phyloP scores from a whole-genome alignment of 2,797 vertebrate genomes.

The Platalea minor region DNA sequence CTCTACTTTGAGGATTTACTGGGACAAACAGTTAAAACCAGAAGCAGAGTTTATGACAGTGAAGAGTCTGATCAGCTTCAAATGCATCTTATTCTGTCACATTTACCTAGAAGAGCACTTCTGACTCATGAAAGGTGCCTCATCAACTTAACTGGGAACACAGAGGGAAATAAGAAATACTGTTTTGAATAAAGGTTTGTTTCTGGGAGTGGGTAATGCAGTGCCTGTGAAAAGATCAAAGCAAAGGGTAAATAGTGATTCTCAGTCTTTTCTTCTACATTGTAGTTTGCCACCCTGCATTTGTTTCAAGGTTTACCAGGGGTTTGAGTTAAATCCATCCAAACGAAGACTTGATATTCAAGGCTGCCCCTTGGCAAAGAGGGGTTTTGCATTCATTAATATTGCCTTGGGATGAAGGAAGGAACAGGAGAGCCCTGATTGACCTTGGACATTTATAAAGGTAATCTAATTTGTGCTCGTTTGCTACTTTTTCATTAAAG shows the following conservation, averaged over 20 bases:
- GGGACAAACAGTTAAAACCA: background rate
- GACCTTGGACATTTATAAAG: constrained; percentile 64
- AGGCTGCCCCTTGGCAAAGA: constrained; percentile 17
- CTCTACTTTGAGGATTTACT: constrained; percentile 3
- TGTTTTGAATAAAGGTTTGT: background rate
- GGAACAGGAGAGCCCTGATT: constrained; percentile 46
- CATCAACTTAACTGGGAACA: background rate
- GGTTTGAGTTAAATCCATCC: constrained; percentile 34
- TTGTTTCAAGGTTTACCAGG: constrained; percentile 19
- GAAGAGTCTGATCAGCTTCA: background rate
- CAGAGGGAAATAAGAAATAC: background rate
- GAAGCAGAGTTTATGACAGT: background rate
- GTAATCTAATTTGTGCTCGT: constrained; percentile 66
- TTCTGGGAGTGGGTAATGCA: background rate
- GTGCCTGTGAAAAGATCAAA: background rate
- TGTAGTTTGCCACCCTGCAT: background rate
- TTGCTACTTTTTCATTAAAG: constrained; percentile 69
- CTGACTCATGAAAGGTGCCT: background rate
- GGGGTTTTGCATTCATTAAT: constrained; percentile 65
- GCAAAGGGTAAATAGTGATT: background rate
- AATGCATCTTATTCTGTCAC: background rate
- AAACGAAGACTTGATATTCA: constrained; percentile 49
- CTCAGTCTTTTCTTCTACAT: background rate
- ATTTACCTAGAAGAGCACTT: background rate
- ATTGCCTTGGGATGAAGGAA: constrained; percentile 58